Percentiles rank a stretch among this genome's conserved stretches.
These are phyloP conservation scores for Ptychoptera albimana DNA, from an alignment of 2,888 invertebrate genomes.

Conservation along the genomic window DNA sequence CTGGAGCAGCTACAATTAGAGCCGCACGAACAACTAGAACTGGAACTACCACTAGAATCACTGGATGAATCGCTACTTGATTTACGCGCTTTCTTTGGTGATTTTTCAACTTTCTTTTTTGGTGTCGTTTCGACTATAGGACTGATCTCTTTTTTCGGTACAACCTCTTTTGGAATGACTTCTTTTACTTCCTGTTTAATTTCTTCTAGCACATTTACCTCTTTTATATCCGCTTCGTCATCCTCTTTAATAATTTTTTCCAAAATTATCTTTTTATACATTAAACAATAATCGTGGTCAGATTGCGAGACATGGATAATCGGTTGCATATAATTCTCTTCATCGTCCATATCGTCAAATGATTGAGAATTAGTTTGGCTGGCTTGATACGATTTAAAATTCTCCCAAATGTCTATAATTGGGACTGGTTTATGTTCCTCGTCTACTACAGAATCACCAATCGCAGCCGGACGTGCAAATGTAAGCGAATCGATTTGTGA, in stretches of 20 bases:
- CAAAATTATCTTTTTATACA: slow-evolving; percentile 20
- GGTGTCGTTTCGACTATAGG: slow-evolving; percentile 17
- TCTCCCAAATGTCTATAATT: slow-evolving; percentile 23
- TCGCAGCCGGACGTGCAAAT: slow-evolving; percentile 20
- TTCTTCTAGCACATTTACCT: slow-evolving; percentile 31
- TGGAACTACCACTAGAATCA: slow-evolving; percentile 59
- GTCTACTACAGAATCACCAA: slow-evolving; percentile 19
- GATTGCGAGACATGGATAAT: slow-evolving; percentile 42
- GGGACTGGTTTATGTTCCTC: slow-evolving; percentile 12
- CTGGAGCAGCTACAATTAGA: slow-evolving; percentile 72
- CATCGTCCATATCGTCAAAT: slow-evolving; percentile 9
- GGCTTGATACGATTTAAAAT: slow-evolving; percentile 20
- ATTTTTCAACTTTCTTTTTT: slow-evolving; percentile 35
- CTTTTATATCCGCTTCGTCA: slow-evolving; percentile 32
- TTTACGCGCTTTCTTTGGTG: slow-evolving; percentile 31
- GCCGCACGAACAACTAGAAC: slow-evolving; percentile 66
- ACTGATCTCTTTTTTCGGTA: slow-evolving; percentile 9
- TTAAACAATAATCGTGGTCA: slow-evolving; percentile 63
- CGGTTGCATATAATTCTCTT: slow-evolving; percentile 15
- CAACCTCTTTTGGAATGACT: slow-evolving; percentile 13
- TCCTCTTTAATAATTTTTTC: slow-evolving; percentile 16
- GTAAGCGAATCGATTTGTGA: slow-evolving; percentile 17
- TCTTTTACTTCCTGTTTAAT: slow-evolving; percentile 34
- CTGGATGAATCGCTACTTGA: slow-evolving; percentile 41
- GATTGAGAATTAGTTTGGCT: slow-evolving; percentile 6